A percentile compares a stretch with the other conserved stretches of the same genome.
These are phyloP conservation scores for Tachycineta bicolor DNA, from an alignment of 2,113 vertebrate species.

Conservation along the genomic window DNA sequence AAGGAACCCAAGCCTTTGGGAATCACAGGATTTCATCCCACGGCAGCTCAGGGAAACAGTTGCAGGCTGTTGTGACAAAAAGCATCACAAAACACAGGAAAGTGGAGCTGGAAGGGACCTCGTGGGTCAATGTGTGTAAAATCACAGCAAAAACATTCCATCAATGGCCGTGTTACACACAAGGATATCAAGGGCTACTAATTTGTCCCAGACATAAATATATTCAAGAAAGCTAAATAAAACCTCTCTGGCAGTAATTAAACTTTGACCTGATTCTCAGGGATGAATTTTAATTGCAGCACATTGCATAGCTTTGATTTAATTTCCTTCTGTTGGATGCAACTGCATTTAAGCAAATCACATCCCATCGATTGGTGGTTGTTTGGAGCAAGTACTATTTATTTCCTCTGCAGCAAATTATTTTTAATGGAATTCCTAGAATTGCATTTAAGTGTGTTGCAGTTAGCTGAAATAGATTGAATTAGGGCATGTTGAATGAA, in stretches of 20 bases:
- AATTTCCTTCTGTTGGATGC: slow-evolving; percentile 22
- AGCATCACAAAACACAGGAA: neutral
- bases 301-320: slow-evolving; percentile 15
- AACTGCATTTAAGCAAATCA: slow-evolving; percentile 43
- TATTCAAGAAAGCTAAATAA: slow-evolving; percentile 11
- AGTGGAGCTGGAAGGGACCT: neutral
- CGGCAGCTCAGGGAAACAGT: neutral
- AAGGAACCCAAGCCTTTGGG: neutral
- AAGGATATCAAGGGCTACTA: neutral
- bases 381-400: slow-evolving; percentile 19
- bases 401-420: slow-evolving; percentile 43
- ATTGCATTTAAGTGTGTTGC: slow-evolving; percentile 35
- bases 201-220: neutral
- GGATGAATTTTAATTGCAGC: slow-evolving; percentile 42
- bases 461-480: slow-evolving; percentile 43
- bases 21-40: neutral
- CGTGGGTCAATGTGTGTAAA: neutral
- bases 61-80: neutral
- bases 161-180: neutral
- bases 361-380: slow-evolving; percentile 32
- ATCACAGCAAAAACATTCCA: neutral
- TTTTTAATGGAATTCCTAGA: slow-evolving; percentile 59
- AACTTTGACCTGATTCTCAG: slow-evolving; percentile 14
- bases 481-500: slow-evolving; percentile 23
- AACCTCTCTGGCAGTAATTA: slow-evolving; percentile 24